Conservation (phyloP, 2,888 invertebrate species). For the Odontocolon sp. region DNA sequence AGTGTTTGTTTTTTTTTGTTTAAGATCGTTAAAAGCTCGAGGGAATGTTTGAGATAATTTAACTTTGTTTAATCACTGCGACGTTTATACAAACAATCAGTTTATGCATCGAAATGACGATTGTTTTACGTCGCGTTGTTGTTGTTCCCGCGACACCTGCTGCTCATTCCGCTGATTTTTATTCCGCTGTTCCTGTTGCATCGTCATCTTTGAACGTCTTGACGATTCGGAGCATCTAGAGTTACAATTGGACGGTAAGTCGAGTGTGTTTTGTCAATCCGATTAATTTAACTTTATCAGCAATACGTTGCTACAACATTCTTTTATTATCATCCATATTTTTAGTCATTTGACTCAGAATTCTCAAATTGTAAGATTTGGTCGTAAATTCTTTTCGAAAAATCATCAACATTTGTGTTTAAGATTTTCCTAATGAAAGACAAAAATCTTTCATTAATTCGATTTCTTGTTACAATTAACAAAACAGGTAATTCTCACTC, state of each 20-base stretch:
- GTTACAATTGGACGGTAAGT: slow-evolving; percentile 50
- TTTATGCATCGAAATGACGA: slow-evolving; percentile 48
- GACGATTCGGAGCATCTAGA: slow-evolving; percentile 27
- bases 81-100: neutral
- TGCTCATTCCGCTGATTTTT: slow-evolving; percentile 11
- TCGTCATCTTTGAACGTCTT: slow-evolving; percentile 8
- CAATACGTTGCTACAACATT: neutral
- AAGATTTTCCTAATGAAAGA: too few relatives aligned
- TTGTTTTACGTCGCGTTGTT: slow-evolving; percentile 28
- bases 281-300: neutral
- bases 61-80: too few relatives aligned
- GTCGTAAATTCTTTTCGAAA: too few relatives aligned
- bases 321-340: too few relatives aligned
- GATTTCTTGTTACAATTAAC: too few relatives aligned
- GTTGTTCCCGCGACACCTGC: slow-evolving; percentile 38
- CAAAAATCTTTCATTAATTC: too few relatives aligned
- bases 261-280: neutral
- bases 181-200: slow-evolving; percentile 45
- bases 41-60: too few relatives aligned
- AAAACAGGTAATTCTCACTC: too few relatives aligned
- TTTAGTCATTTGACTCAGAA: too few relatives aligned
- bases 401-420: too few relatives aligned
- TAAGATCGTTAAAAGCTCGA: neutral
- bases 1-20: neutral
- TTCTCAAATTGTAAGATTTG: too few relatives aligned